Evolutionary conservation across 1,140 invertebrate species (phyloP), one percentile per base, ranked within the genome.

Genomic region (Polypedilum pembai): DNA sequence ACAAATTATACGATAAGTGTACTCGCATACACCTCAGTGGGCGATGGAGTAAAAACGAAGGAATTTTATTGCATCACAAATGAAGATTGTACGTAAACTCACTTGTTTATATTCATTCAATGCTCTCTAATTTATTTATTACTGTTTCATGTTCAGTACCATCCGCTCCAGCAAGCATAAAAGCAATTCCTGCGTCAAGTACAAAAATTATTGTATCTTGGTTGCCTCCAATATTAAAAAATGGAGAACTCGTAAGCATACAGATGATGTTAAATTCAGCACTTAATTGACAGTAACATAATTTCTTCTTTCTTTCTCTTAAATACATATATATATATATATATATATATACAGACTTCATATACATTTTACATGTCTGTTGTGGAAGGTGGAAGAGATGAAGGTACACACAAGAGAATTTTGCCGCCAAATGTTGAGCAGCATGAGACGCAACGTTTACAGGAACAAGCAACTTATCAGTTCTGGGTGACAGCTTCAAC

Each of bases 1-100:
- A 95, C 94, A n/a, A 98, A 97, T 84, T 98, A 98, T 82, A 96
- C 92, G 72, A 89, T 98, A 40, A 90, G 91, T 76, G 91, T 95
- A 10, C 85, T 93, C 76, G 94, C 94, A 7, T 95, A 88, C 82
- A 98, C 95, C 1, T 86, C 89, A 72, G 92, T 92, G 72, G 95
- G 96, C 1, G 93, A 95, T 82, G 95, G 95, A 4, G 89, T 92
- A 15, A 85, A 90, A 74, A 94, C 93, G 73, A 84, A 87, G 17
- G 89, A 94, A 0, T 88, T 96, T 65, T 94, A 91, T 80, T 95
- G 95, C 79, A 88, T 91, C 76, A 98, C 96, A 18, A 89, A 94
- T 78, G 94, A 98, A 85, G 94, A 96, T 84, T 90, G 93, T 94
- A 86, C 84, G 79, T 76, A 41, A 76, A 33, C 17, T 41, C 21